Conservation (phyloP, 2,113 vertebrate genomes). For the Echinops telfairi region DNA sequence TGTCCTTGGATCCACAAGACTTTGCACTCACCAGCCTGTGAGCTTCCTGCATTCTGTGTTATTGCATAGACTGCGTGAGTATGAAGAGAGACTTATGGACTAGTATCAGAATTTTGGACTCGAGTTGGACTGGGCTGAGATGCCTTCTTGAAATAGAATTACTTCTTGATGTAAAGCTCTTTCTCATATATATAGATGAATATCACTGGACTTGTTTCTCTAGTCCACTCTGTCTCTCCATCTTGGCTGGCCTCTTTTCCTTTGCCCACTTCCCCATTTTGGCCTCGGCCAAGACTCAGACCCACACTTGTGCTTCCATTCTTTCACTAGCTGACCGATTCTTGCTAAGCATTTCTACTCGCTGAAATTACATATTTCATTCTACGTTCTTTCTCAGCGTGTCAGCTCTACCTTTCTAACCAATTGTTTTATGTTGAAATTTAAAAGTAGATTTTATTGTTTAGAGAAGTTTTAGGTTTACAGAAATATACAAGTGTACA, state of each 20-base stretch:
- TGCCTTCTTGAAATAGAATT: no score
- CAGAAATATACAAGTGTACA: neutral
- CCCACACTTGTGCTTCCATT: neutral
- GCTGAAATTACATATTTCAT: neutral
- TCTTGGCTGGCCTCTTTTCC: neutral
- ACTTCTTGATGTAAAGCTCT: no score
- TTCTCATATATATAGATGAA: no score
- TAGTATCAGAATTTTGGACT: no score
- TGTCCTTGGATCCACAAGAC: no score
- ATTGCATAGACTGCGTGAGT: no score
- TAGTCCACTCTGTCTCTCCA: neutral
- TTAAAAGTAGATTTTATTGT: neutral
- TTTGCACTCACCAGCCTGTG: no score
- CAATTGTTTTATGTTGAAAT: neutral
- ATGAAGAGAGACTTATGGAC: no score
- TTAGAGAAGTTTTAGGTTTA: neutral
- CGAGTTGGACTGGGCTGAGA: no score
- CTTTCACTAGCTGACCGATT: neutral
- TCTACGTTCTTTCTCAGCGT: neutral
- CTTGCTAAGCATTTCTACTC: neutral
- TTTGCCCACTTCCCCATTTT: neutral
- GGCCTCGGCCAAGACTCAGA: neutral
- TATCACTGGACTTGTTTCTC: no score
- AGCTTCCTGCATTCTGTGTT: no score
- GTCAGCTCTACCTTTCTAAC: neutral